Percentiles rank a stretch among this genome's conserved stretches.
Conservation (phyloP, 2,888 invertebrate genomes). For the Chromoteleia sp. region DNA sequence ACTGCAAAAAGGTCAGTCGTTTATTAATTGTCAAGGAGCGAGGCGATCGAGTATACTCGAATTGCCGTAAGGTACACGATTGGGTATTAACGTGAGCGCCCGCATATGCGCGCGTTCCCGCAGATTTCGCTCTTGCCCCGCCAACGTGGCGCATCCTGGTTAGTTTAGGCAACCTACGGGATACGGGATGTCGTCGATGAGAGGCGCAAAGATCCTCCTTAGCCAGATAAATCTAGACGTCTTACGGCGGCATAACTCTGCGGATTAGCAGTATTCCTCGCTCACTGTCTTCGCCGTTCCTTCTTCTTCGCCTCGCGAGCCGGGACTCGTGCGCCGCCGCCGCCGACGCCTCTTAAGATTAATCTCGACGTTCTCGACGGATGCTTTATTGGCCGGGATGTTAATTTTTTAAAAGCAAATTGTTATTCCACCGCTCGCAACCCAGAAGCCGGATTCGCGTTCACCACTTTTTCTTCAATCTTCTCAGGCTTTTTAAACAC, state of each 20-base stretch:
- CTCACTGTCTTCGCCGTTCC: constrained; percentile 70
- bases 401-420: constrained; percentile 68
- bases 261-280: constrained; percentile 81
- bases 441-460: constrained; percentile 52
- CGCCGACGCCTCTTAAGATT: constrained; percentile 56
- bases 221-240: constrained; percentile 84
- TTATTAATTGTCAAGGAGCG: constrained; percentile 76
- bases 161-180: constrained; percentile 64
- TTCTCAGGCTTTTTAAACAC: constrained; percentile 4
- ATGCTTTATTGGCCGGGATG: constrained; percentile 66
- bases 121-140: constrained; percentile 58
- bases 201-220: constrained; percentile 73
- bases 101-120: constrained; percentile 68
- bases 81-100: constrained; percentile 77
- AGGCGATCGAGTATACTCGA: constrained; percentile 74
- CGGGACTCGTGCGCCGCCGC: constrained; percentile 51
- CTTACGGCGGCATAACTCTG: constrained; percentile 83
- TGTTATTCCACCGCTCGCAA: constrained; percentile 56
- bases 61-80: constrained; percentile 77
- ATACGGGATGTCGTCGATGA: constrained; percentile 69
- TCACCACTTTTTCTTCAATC: constrained; percentile 25
- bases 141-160: constrained; percentile 50
- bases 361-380: constrained; percentile 63
- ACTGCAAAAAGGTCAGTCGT: constrained; percentile 48
- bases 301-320: constrained; percentile 39